Conservation (phyloP, 2,113 vertebrate species). For the Catharus fuscescens region DNA sequence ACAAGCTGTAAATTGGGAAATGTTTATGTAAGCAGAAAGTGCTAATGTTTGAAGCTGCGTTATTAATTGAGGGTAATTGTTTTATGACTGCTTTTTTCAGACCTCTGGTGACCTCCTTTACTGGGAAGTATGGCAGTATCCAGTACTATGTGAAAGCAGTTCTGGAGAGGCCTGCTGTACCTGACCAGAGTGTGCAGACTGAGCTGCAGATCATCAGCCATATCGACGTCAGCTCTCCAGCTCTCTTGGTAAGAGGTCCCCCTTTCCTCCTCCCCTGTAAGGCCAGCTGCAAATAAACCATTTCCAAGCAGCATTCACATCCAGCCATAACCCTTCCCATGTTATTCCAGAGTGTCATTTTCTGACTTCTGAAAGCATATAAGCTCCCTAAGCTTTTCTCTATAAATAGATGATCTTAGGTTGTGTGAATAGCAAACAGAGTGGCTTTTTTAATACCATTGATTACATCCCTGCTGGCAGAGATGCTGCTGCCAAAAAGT, state of each 20-base stretch:
- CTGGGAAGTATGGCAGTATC: slow-evolving; percentile 81
- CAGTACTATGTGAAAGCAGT: slow-evolving; percentile 78
- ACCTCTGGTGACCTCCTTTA: slow-evolving; percentile 82
- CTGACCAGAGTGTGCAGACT: slow-evolving; percentile 72
- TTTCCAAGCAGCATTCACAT: neutral
- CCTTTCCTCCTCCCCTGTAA: neutral
- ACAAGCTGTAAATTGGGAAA: neutral
- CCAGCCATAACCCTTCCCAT: neutral
- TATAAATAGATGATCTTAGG: slow-evolving; percentile 68
- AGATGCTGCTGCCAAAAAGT: slow-evolving; percentile 74
- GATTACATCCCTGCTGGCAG: slow-evolving; percentile 67
- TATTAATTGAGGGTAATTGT: neutral
- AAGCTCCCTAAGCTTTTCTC: slow-evolving; percentile 60
- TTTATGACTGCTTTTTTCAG: slow-evolving; percentile 61
- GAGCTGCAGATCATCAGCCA: slow-evolving; percentile 82
- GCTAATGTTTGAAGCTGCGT: neutral
- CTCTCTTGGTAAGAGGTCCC: slow-evolving; percentile 74
- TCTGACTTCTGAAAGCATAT: slow-evolving; percentile 50
- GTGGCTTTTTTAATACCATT: slow-evolving; percentile 64
- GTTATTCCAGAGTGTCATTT: slow-evolving; percentile 34
- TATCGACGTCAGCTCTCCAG: slow-evolving; percentile 81
- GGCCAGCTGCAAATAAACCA: neutral
- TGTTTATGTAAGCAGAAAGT: neutral
- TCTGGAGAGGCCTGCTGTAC: slow-evolving; percentile 74
- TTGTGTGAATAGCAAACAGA: slow-evolving; percentile 57